These are phyloP conservation scores for Paedocypris micromegethes DNA, from an alignment of 2,797 vertebrate genomes.

Conservation along the genomic window DNA sequence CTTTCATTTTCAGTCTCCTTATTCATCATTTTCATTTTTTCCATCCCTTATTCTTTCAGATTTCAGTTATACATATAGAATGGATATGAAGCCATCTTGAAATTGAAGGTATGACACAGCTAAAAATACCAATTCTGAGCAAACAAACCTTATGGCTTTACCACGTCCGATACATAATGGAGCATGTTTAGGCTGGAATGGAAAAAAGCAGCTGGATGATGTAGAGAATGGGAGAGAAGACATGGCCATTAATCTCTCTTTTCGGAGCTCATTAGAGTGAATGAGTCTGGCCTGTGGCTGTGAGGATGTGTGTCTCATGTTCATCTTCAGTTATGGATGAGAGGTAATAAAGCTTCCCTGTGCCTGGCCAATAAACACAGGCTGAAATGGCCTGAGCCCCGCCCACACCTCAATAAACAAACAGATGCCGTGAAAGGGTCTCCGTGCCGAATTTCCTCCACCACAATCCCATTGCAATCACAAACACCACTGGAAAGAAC, in stretches of 20 bases:
- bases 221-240: constrained; percentile 18
- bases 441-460: too few species aligned
- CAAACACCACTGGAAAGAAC: too few species aligned
- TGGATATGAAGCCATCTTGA: too few species aligned
- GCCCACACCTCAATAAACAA: constrained; percentile 42
- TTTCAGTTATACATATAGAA: too few species aligned
- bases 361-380: constrained; percentile 43
- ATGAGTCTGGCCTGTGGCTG: constrained; percentile 46
- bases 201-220: constrained; percentile 23
- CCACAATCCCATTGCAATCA: too few species aligned
- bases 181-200: constrained; percentile 5
- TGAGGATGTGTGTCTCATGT: constrained; percentile 38
- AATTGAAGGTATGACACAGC: too few species aligned
- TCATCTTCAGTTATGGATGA: constrained; percentile 53
- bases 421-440: background rate
- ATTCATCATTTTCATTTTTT: too few species aligned
- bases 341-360: constrained; percentile 48
- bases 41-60: too few species aligned
- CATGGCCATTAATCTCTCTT: constrained; percentile 51
- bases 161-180: constrained; percentile 11
- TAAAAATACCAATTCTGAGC: background rate
- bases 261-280: constrained; percentile 50
- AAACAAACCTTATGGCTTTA: background rate
- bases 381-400: constrained; percentile 21
- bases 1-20: background rate